Base-by-base conservation (phyloP, 2,888 invertebrate species). In the Idaea aversata region DNA sequence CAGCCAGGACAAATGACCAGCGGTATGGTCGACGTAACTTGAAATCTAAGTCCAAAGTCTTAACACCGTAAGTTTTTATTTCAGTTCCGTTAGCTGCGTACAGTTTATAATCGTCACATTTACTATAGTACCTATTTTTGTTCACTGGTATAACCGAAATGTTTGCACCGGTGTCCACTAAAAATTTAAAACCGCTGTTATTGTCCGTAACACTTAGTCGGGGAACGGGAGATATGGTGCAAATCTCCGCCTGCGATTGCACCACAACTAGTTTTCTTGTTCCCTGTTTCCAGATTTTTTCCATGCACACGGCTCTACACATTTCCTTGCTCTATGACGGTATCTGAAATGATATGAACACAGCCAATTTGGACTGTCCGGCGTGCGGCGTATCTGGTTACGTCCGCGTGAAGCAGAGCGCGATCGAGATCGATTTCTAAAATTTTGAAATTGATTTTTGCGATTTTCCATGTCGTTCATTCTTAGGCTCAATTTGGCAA, bases 251-350 rank as follows among this genome's bases (percentile, higher is more conserved):
- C n/a, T n/a, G 61, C 7, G 65, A 16, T 58, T 67, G 67, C 57
- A 64, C 67, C 63, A n/a, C 0, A 6, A 13, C 38, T 67, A 71
- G 69, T 67, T 71, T 71, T 62, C 69, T 69, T 15, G 38, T 15
- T 62, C 58, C 15, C 58, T 15, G 62, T n/a, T n/a, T 7, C 57
- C 57, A 34, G 61, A 58, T 38, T 61, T 67, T 15, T 66, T 69
- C 69, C 67, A 69, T 5, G 38, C 13, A 25, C 70, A 68, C 10
- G 65, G 70, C 62, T 66, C 35, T 1, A 64, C 34, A 61, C 66
- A 70, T 6, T 34, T 60, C 16, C 15, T 6, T 58, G 66, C 67
- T 16, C 57, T 63, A 16, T 70, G 34, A 34, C 59, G 62, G 59
- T 59, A 70, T 38, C 65, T 36, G 10, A 16, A 64, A 58, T 70